phyloP scores from a whole-genome alignment of 2,797 vertebrate genomes.

The Myripristis murdjan region DNA sequence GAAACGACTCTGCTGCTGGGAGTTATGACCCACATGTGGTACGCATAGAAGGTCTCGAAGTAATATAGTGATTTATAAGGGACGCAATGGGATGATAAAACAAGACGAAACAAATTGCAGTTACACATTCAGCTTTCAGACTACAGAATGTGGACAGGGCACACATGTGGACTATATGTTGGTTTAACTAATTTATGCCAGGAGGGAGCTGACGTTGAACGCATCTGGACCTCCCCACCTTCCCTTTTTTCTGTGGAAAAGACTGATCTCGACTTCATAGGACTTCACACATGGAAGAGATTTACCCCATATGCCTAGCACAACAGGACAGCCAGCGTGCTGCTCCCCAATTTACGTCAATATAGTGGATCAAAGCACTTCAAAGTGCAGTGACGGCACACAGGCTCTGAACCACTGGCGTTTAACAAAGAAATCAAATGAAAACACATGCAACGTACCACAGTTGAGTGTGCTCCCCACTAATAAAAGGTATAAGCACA shows the following conservation, averaged over 20 bases:
- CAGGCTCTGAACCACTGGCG: conserved; percentile 61
- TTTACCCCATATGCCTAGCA: conserved; percentile 81
- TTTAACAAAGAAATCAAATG: conserved; percentile 59
- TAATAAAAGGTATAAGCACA: conserved; percentile 38
- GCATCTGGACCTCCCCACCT: conserved; percentile 74
- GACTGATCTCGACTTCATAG: conserved; percentile 77
- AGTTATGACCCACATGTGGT: conserved; percentile 47
- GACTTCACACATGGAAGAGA: conserved; percentile 82
- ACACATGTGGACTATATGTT: conserved; percentile 16
- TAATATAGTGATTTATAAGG: conserved; percentile 45
- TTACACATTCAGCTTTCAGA: too few relatives aligned
- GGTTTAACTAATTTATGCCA: conserved; percentile 62
- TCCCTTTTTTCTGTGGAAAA: conserved; percentile 71
- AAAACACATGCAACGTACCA: conserved; percentile 39
- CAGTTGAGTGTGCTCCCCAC: conserved; percentile 38
- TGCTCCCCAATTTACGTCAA: conserved; percentile 81
- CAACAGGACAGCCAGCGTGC: conserved; percentile 79
- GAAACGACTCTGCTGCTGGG: conserved; percentile 36
- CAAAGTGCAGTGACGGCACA: conserved; percentile 71
- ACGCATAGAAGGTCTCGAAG: conserved; percentile 10
- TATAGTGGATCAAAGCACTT: conserved; percentile 80
- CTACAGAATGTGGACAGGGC: conserved; percentile 11
- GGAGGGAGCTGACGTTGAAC: conserved; percentile 40
- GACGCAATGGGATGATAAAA: conserved; percentile 35
- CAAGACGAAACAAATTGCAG: conserved; percentile 35